Percentiles rank a stretch among this genome's conserved stretches.
These are phyloP conservation scores for Hydriomena furcata DNA, from an alignment of 2,888 invertebrate genomes.

Conservation along the genomic window DNA sequence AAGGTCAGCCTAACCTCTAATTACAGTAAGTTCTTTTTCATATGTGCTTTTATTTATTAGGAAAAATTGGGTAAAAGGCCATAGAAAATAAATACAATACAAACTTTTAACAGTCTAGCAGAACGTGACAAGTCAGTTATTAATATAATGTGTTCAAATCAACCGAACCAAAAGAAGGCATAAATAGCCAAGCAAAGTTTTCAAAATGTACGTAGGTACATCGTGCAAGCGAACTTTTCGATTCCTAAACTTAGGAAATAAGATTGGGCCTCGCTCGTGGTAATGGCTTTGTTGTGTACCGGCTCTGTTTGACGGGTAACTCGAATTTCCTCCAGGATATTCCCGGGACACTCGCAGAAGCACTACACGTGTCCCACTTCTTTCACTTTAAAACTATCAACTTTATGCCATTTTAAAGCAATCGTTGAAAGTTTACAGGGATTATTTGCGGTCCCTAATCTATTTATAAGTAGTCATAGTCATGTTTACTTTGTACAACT, in stretches of 20 bases:
- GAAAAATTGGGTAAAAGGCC: too few species aligned
- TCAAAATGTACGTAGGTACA: constrained; percentile 27
- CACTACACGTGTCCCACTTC: constrained; percentile 52
- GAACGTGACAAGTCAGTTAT: too few species aligned
- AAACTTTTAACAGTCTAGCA: too few species aligned
- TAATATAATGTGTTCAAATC: too few species aligned
- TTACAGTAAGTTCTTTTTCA: background rate
- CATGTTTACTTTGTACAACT: too few species aligned
- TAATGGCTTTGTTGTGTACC: constrained; percentile 77
- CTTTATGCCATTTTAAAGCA: constrained; percentile 19
- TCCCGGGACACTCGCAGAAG: constrained; percentile 55
- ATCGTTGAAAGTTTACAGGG: constrained; percentile 1
- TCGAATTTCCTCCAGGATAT: constrained; percentile 59
- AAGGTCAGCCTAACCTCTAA: too few species aligned
- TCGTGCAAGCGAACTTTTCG: constrained; percentile 51
- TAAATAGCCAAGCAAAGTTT: constrained; percentile 15
- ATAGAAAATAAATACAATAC: too few species aligned
- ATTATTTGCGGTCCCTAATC: too few species aligned
- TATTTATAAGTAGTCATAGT: background rate
- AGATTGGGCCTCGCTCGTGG: constrained; percentile 58
- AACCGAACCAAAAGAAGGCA: background rate
- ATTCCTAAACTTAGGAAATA: constrained; percentile 63
- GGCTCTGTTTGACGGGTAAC: constrained; percentile 60
- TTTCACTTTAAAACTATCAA: constrained; percentile 41
- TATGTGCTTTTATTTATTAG: constrained; percentile 1